Evolutionary conservation across 1,140 invertebrate genomes (phyloP), one percentile per base, ranked within the genome.

Genomic region (Schlechtendalia chinensis): DNA sequence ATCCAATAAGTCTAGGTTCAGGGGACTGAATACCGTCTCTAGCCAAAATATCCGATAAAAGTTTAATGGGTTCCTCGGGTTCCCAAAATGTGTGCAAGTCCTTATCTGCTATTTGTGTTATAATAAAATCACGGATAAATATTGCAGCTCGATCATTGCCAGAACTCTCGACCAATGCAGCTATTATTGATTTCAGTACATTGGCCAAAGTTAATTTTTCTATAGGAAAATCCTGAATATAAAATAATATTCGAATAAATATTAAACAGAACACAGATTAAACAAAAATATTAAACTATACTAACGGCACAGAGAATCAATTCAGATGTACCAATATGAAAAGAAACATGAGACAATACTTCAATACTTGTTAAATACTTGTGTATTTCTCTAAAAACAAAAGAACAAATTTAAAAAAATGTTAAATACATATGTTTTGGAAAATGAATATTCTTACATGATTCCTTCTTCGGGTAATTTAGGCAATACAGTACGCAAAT

Each of bases 61-160:
- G 86, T 61, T 89, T 86, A 85, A 93, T 88, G 0, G 96, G 94
- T 82, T 96, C 87, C 72, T 90, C 86, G 22, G 95, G 90, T 50
- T 89, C 86, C 94, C 94, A 97, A 61, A 96, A 88, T 81, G 94
- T 92, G 84, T 91, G 90, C 1, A 98, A 85, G 86, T 97, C 94
- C 86, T 92, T 91, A 17, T 91, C 92, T 85, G 91, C 90, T 32
- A 98, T 86, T 84, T 92, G 91, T 16, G 92, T 89, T 67, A 96
- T 88, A 27, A 98, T 87, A 84, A 98, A 95, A 85, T 98, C 96
- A 75, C 92, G 87, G 6, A 98, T 89, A 88, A 98, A 97, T 82
- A 88, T 85, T 82, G 91, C 88, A 0, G 93, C 90, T 82, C 87
- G 86, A 32, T 90, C 87, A 24, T 88, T 83, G 22, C 89, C 90